These are phyloP conservation scores for Antechinus stuartii DNA, from an alignment of 2,113 vertebrate genomes.

Conservation along the genomic window DNA sequence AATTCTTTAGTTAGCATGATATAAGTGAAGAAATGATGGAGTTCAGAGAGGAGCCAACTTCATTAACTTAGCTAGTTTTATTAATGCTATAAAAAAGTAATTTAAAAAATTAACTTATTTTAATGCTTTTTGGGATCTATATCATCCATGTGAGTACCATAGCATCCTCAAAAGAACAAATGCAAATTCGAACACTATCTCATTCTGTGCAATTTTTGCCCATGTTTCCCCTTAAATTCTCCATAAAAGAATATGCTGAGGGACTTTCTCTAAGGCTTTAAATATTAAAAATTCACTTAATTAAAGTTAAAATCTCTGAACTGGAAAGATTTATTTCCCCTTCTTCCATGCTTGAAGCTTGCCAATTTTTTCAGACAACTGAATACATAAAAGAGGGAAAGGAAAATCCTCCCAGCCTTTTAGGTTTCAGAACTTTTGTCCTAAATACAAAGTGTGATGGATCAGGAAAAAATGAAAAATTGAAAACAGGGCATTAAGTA, in stretches of 20 bases:
- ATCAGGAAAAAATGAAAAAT: not conserved
- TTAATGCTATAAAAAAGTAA: not conserved
- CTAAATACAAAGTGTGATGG: not conserved
- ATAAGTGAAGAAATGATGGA: not conserved
- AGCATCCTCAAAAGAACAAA: not conserved
- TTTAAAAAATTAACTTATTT: not conserved
- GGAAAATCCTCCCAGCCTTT: not conserved
- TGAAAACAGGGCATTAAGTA: not conserved
- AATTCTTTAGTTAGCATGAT: not conserved
- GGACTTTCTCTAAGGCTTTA: not conserved
- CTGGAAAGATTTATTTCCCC: not conserved
- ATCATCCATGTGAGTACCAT: not conserved
- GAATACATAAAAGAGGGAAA: not conserved
- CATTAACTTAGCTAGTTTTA: not conserved
- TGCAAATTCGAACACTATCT: not conserved
- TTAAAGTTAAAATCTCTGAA: not conserved
- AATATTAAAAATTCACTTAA: not conserved
- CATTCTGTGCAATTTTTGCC: not conserved
- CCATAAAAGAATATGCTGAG: not conserved
- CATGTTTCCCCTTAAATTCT: not conserved
- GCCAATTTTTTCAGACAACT: not conserved
- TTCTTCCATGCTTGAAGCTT: not conserved
- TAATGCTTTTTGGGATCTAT: not conserved
- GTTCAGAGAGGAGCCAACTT: not conserved
- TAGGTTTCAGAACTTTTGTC: not conserved